Conservation (phyloP, 2,113 vertebrate species). For the Polypterus bichir region DNA sequence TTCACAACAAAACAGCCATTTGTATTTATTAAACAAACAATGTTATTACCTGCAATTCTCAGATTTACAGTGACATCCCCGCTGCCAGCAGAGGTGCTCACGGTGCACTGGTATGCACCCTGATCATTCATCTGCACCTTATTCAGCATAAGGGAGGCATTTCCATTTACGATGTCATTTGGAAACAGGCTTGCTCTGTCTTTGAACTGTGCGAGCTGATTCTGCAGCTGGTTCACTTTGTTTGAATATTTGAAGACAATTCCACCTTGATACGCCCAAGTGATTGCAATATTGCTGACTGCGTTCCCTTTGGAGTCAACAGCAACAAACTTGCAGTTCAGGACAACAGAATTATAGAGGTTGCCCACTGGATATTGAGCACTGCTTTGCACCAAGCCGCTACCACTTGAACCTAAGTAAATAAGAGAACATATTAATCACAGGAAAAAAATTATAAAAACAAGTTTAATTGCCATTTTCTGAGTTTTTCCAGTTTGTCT, state of each 20-base stretch:
- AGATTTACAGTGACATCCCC: slow-evolving; percentile 23
- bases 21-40: too few species aligned
- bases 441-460: too few species aligned
- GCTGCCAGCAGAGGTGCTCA: slow-evolving; percentile 17
- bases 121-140: slow-evolving; percentile 18
- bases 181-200: slow-evolving; percentile 20
- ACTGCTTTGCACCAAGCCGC: slow-evolving; percentile 12
- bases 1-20: too few species aligned
- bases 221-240: slow-evolving; percentile 17
- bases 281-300: slow-evolving; percentile 16
- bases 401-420: too few species aligned
- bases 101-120: slow-evolving; percentile 22
- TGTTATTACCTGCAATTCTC: slow-evolving; percentile 24
- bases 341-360: slow-evolving; percentile 16
- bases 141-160: slow-evolving; percentile 26
- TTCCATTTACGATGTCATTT: slow-evolving; percentile 15
- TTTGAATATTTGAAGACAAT: slow-evolving; percentile 26
- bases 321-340: slow-evolving; percentile 22
- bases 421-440: too few species aligned
- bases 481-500: too few species aligned
- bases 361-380: slow-evolving; percentile 21
- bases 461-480: too few species aligned
- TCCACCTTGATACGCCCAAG: slow-evolving; percentile 25
- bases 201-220: slow-evolving; percentile 24
- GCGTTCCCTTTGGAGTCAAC: not conserved